Evolutionary conservation across 1,140 invertebrate species (phyloP).

Genomic region (Zelostemma sp.): DNA sequence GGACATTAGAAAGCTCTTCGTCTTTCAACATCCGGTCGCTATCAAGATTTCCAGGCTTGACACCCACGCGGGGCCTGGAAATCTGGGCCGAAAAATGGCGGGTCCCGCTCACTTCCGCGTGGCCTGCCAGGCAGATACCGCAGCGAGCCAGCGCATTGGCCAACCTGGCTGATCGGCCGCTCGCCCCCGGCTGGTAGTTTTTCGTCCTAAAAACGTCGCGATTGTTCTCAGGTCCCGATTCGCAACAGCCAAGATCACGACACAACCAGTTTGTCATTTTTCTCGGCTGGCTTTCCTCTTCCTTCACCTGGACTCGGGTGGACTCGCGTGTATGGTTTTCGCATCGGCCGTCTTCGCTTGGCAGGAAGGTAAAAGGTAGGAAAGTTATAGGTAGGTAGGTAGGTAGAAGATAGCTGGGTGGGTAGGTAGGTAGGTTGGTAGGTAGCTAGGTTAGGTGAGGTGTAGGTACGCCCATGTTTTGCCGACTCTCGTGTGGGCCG

Average conservation of each 20-base stretch:
- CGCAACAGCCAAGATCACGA: not conserved
- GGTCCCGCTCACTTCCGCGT: constrained; percentile 10
- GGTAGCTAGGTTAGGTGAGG: constrained; percentile 11
- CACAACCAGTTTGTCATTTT: constrained; percentile 17
- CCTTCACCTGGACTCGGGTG: not conserved
- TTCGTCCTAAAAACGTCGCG: constrained; percentile 15
- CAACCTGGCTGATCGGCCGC: constrained; percentile 1
- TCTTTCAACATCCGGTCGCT: not conserved
- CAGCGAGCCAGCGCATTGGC: constrained; percentile 1
- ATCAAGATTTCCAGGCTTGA: constrained; percentile 10
- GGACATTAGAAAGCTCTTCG: not conserved
- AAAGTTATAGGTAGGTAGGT: constrained; percentile 7
- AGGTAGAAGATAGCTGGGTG: not conserved
- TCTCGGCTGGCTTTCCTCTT: constrained; percentile 1
- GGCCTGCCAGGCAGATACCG: constrained; percentile 1
- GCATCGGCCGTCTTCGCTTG: not conserved
- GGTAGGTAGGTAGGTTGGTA: constrained; percentile 4
- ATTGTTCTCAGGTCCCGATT: constrained; percentile 11
- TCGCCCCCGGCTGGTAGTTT: constrained; percentile 9
- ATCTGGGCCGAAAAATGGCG: constrained; percentile 16
- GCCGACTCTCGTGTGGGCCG: constrained; percentile 14
- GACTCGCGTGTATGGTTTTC: not conserved
- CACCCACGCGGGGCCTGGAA: not conserved
- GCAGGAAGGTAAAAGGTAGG: not conserved
- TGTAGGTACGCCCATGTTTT: constrained; percentile 9